Evolutionary conservation across 2,888 invertebrate genomes (phyloP), one percentile per base, ranked within the genome.

Genomic region (Lycia hirtaria): DNA sequence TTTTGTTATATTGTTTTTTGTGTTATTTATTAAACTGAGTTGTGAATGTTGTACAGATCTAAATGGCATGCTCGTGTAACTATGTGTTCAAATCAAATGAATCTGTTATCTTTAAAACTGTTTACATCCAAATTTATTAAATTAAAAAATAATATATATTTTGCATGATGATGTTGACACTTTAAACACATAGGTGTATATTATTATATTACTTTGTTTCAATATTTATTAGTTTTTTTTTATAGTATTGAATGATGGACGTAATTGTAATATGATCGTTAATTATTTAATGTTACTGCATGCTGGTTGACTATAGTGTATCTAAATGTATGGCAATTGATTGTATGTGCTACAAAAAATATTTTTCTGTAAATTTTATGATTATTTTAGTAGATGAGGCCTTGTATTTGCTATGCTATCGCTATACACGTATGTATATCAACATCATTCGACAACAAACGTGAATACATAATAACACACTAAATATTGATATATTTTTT

Each of bases 11-110:
- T 14, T 22, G 10, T 32, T 64, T 32, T 64, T n/a, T 60, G 51
- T 65, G 53, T 65, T 65, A 57, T 51, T 56, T 55, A 59, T 60
- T 63, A 19, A 35, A 56, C 48, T 57, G 40, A n/a, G 53, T 59
- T 57, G 52, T 56, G 50, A 56, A 48, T 40, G 52, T 53, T 53
- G 24, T 43, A 6, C 15, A 22, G 3, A 54, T 60, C 68, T 74
- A 65, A 73, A 75, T 68, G 62, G 56, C 80, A 79, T 72, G 78
- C 81, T 81, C 78, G 69, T 75, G 66, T 66, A 65, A 81, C 78
- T 79, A 86, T 87, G 88, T 88, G 88, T 88, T 88, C 88, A 88
- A 63, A 62, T 76, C 68, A 72, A 65, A 66, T 68, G 74, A 78
- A 79, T 73, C 74, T 76, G 76, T 83, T 77, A 78, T 74, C 65